Conservation (phyloP, 1,140 invertebrate genomes). For the Nomia melanderi region DNA sequence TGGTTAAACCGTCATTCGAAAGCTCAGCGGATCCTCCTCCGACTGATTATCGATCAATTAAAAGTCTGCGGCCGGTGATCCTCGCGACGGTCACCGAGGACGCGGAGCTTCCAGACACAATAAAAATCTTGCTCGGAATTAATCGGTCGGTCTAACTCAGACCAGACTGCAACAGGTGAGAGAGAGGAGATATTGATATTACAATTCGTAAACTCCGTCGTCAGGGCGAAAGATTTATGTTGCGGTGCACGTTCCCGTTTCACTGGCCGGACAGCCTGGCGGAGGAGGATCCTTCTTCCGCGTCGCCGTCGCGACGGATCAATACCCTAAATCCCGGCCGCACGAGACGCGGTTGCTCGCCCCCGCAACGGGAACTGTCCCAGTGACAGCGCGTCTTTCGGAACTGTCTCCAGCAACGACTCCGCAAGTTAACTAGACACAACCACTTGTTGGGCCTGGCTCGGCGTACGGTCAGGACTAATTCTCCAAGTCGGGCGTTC, state of each 20-base stretch:
- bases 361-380: constrained; percentile 30
- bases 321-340: constrained; percentile 25
- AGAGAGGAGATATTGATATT: constrained; percentile 61
- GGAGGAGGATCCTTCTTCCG: not conserved
- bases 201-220: constrained; percentile 56
- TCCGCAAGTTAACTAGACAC: constrained; percentile 62
- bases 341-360: constrained; percentile 27
- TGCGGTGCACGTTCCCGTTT: constrained; percentile 40
- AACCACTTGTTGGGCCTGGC: constrained; percentile 62
- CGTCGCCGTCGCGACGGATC: constrained; percentile 6
- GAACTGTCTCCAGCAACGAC: constrained; percentile 63
- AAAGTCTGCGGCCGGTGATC: too few species aligned
- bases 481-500: constrained; percentile 50
- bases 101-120: not conserved
- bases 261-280: not conserved
- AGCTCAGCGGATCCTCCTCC: too few species aligned
- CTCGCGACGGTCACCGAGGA: too few species aligned
- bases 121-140: not conserved
- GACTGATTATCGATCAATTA: too few species aligned
- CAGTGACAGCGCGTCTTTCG: constrained; percentile 57
- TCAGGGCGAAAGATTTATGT: constrained; percentile 50
- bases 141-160: not conserved
- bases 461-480: constrained; percentile 55
- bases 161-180: constrained; percentile 59
- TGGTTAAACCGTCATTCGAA: too few species aligned